Base-by-base conservation (phyloP, 2,888 invertebrate species). In the Chymomyza caudatula region DNA sequence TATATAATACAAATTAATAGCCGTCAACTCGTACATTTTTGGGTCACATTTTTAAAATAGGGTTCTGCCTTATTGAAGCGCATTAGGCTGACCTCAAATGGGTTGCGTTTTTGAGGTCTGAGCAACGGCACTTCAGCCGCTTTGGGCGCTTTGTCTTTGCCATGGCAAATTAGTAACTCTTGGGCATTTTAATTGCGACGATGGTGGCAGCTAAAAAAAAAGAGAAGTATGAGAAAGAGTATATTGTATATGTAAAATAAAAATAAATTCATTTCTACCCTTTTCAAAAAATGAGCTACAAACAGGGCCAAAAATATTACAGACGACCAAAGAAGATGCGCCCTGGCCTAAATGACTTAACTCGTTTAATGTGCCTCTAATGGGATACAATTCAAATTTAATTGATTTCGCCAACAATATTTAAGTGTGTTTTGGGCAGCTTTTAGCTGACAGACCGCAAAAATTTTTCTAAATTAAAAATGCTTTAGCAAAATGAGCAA, bases 351-450 rank as follows among this genome's bases (percentile, higher is more conserved):
- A 51, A 80, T 73, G 80, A 81, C 82, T 84, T 82, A 83, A 84
- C 82, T 77, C 85, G 80, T 83, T 83, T 85, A 83, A 83, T 83
- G 83, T 77, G 80, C 63, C 76, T 84, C 84, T 84, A 84, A 84
- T 80, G 83, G 83, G 85, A 77, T 77, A 83, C 80, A 85, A 84
- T 84, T 84, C 83, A 85, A 85, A 84, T 84, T 84, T 84, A 84
- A 84, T 84, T 84, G 83, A 84, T 84, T 82, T 85, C 80, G 71
- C 74, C 69, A 67, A 69, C 83, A 69, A 73, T 65, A 67, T 69
- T 57, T 44, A 51, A 42, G 17, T 37, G 42, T 51, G 22, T 20
- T 51, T 51, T 20, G 15, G 44, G 43, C 43, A 15, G 43, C 43
- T 17, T 53, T 25, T 13, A 1, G 20, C 17, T n/a, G 44, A 42